Percentiles rank a stretch among this genome's conserved stretches.
phyloP scores from a whole-genome alignment of 2,797 vertebrate species.

The Anabacerthia variegaticeps region DNA sequence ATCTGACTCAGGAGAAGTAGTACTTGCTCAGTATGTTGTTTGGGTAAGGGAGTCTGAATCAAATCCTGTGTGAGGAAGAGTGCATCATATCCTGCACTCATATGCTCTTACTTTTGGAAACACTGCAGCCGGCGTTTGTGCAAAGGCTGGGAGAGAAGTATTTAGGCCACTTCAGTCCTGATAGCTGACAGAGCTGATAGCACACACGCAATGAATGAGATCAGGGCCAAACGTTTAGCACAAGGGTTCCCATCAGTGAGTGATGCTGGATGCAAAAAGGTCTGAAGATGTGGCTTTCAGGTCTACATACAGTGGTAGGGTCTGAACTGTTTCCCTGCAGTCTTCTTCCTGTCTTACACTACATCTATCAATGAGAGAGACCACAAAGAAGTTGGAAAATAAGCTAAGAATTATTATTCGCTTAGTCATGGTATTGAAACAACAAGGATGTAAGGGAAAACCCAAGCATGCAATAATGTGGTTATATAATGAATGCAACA shows the following conservation, averaged over 20 bases:
- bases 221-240: not conserved
- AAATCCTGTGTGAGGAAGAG: not conserved
- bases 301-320: not conserved
- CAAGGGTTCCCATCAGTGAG: not conserved
- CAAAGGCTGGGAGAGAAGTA: not conserved
- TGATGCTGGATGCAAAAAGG: not conserved
- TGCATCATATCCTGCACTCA: not conserved
- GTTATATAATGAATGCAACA: not conserved
- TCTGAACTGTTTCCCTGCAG: not conserved
- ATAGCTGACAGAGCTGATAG: not conserved
- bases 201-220: not conserved
- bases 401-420: not conserved
- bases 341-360: not conserved
- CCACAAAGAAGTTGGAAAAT: not conserved
- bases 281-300: not conserved
- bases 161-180: not conserved
- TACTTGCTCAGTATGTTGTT: not conserved
- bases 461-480: not conserved
- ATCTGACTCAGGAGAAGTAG: not conserved
- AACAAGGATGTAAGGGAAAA: not conserved
- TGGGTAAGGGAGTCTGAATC: not conserved
- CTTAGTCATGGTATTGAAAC: not conserved
- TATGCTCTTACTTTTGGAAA: not conserved
- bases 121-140: accelerated
- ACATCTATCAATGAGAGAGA: not conserved